Base-by-base conservation (phyloP, 1,140 invertebrate genomes). In the Drosophila kurseongensis region DNA sequence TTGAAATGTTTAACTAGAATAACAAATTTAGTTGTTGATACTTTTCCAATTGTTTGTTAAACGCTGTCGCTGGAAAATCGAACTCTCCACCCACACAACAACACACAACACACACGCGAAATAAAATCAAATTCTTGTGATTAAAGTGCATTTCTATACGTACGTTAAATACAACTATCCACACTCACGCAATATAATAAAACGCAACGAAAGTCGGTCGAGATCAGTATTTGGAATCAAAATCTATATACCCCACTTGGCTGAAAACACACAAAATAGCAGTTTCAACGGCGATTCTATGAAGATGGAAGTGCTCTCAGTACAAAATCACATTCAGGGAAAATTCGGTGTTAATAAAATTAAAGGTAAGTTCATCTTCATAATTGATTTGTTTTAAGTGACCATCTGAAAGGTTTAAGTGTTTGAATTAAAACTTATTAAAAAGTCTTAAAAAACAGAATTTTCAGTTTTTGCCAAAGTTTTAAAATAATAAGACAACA, bases 251-350 rank as follows among this genome's bases (percentile, higher is more conserved):
- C 4, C 48, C 27, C 48, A 51, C 27, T 35, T 27, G n/a, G 59
- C 65, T 59, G 29, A 62, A 48, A 74, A 42, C 60, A 55, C 48
- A 40, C 58, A 40, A 50, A 48, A 18, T 18, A 75, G 47, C 55
- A 18, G 41, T 51, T 51, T 14, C 29, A 52, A 62, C 65, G 51
- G 54, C 79, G 56, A 62, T 48, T 78, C 75, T 74, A 91, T 92
- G 90, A 92, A 92, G 90, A 92, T 92, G 91, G 91, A 92, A 92
- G 91, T 92, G 79, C 90, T 92, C 47, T 92, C 91, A 78, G 91
- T 92, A 80, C 91, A 92, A 92, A 92, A 92, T 92, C 91, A 92
- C 59, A 91, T 92, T 84, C 91, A 92, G 90, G 90, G 90, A 85
- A 85, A 92, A 90, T 92, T 92, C 68, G 90, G 90, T 83, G 91